Base-by-base conservation (phyloP, 2,797 vertebrate genomes). In the Hydrocynus forskahlii region DNA sequence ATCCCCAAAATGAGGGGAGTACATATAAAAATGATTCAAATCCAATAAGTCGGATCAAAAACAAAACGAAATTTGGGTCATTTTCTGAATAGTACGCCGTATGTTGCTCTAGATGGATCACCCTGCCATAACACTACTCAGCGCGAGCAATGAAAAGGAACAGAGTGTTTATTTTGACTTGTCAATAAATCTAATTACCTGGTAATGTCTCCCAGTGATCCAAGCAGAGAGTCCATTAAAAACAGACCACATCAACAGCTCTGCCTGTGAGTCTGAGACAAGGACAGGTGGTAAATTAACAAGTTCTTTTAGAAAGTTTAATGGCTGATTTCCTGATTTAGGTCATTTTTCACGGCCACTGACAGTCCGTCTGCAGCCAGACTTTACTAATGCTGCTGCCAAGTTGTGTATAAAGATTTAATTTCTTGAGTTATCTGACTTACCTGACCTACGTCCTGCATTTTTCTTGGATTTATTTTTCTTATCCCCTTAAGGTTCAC, bases 241-340 rank as follows among this genome's bases (percentile, higher is more conserved):
- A 55, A 69, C 40, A 38, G 25, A 50, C 29, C 52, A 16, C 12
- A 68, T 75, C 74, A 35, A n/a, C 14, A 55, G 66, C 62, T 78
- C 38, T 71, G 70, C 63, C 63, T 76, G 17, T 57, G 45, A 48
- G n/a, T 19, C 45, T 29, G 63, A 75, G 45, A 80, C 12, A 55
- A 17, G 4, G 13, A 67, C 62, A 29, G 23, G 25, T 12, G 5
- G 5, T 55, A 40, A 62, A 59, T 62, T n/a, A 7, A 63, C 12
- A 38, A 64, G 19, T 54, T 35, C n/a, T 72, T 63, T 63, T 16
- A 43, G 16, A 55, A 25, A 12, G 45, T 62, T 35, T 71, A 79
- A 71, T 52, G 50, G 43, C 25, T 63, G 10, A 40, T 77, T 60
- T 60, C 7, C 57, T 19, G 60, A 55, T 54, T 38, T 52, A 38